A percentile compares a stretch with the other conserved stretches of the same genome.
Conservation (phyloP, 1,140 invertebrate species). For the Lepidurus packardi region DNA sequence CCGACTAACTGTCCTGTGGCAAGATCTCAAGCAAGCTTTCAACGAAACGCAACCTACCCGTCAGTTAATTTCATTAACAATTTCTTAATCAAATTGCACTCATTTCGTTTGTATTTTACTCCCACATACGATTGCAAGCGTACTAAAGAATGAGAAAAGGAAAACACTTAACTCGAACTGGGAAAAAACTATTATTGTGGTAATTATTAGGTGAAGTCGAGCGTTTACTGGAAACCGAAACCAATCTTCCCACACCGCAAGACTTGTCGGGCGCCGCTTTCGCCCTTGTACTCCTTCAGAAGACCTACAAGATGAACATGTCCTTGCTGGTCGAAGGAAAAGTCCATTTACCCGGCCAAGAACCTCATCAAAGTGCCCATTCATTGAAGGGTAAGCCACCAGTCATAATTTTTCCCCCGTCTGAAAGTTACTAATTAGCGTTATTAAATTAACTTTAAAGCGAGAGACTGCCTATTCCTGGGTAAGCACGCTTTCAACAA, state of each 20-base stretch:
- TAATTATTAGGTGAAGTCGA: constrained; percentile 20
- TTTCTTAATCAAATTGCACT: too few species aligned
- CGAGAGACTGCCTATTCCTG: constrained; percentile 44
- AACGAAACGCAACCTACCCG: neutral
- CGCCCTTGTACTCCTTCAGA: constrained; percentile 32
- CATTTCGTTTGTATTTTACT: too few species aligned
- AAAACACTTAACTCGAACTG: too few species aligned
- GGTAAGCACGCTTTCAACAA: constrained; percentile 44
- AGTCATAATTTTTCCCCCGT: neutral
- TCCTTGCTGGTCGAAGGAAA: constrained; percentile 29
- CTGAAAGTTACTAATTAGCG: neutral
- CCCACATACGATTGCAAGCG: too few species aligned
- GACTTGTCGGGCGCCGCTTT: constrained; percentile 34
- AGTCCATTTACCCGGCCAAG: constrained; percentile 24
- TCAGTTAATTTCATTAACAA: neutral
- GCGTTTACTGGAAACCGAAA: constrained; percentile 20
- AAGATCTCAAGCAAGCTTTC: constrained; percentile 25
- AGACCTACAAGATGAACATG: constrained; percentile 33
- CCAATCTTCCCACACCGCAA: constrained; percentile 25
- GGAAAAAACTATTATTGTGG: neutral
- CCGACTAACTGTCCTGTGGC: constrained; percentile 26
- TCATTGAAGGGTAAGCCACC: constrained; percentile 28
- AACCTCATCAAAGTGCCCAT: constrained; percentile 15
- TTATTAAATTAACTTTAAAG: constrained; percentile 29
- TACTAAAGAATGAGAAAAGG: too few species aligned